Percentiles rank a stretch among this genome's conserved stretches.
These are phyloP conservation scores for Furnarius figulus DNA, from an alignment of 2,113 vertebrate species.

Conservation along the genomic window DNA sequence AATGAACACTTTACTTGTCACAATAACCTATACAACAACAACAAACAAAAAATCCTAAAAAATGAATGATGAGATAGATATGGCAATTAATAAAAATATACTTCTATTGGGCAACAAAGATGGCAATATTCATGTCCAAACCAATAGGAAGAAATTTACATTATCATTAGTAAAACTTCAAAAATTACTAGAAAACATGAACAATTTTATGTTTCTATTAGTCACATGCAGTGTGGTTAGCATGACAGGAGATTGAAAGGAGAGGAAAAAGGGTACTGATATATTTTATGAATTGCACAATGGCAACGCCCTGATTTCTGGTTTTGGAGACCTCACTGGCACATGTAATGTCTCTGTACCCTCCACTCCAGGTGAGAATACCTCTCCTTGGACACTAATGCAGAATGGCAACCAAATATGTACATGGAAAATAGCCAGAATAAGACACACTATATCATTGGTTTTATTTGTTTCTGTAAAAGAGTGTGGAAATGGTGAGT, in stretches of 20 bases:
- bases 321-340: background rate
- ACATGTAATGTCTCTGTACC: background rate
- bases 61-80: accelerated
- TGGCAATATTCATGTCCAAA: background rate
- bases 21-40: background rate
- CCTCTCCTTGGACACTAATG: background rate
- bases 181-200: background rate
- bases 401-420: background rate
- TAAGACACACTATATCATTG: background rate
- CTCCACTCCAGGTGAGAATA: background rate
- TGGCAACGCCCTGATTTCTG: background rate
- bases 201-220: background rate
- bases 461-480: background rate
- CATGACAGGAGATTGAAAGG: background rate
- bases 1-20: background rate
- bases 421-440: background rate
- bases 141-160: background rate
- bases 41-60: background rate
- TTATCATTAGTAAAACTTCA: background rate
- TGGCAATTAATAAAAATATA: background rate
- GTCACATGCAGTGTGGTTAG: background rate
- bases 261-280: background rate
- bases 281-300: background rate
- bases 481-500: background rate
- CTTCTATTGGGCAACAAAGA: background rate